These are phyloP conservation scores for Drosophila bocki DNA, from an alignment of 1,140 invertebrate genomes.

Conservation along the genomic window DNA sequence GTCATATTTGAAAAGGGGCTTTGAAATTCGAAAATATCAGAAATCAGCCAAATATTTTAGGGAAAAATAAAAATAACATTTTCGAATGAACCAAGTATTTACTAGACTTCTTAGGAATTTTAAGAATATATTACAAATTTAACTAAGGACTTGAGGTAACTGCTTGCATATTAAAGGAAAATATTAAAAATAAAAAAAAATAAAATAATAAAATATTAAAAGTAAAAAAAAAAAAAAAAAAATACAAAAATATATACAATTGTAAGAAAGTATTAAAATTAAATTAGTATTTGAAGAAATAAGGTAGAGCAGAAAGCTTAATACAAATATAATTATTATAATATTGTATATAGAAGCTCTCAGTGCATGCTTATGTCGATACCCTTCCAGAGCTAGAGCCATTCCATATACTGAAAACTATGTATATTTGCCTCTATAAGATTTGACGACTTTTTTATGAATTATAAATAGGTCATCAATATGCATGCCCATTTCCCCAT, in stretches of 20 bases:
- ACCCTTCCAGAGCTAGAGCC: background rate
- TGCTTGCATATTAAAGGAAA: background rate
- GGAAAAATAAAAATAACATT: background rate
- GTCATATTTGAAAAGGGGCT: no score
- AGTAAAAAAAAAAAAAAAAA: no score
- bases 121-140: background rate
- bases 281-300: background rate
- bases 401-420: background rate
- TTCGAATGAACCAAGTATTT: background rate
- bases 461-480: conserved; percentile 18
- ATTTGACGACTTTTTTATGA: conserved; percentile 3
- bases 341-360: background rate
- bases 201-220: no score
- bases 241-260: no score
- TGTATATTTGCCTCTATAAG: background rate
- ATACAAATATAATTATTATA: background rate
- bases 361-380: conserved; percentile 5
- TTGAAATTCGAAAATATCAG: no score
- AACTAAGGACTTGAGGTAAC: no score
- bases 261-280: no score
- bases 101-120: no score
- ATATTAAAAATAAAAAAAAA: no score
- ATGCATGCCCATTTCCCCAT: conserved; percentile 12
- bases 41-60: no score
- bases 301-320: background rate